Base-by-base conservation (phyloP, 2,113 vertebrate species). In the Brachyhypopomus gauderio region DNA sequence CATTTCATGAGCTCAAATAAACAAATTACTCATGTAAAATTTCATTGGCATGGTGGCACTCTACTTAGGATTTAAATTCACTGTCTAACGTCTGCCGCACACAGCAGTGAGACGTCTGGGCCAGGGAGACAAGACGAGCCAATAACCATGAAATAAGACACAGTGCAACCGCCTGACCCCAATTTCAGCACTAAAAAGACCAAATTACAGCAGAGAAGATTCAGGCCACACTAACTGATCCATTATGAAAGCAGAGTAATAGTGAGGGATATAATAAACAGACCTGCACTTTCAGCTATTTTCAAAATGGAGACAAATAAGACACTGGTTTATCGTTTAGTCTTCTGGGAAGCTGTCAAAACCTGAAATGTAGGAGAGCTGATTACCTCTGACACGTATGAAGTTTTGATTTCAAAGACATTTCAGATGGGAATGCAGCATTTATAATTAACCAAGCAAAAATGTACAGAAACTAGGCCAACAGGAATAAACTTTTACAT, bases 71-170 rank as follows among this genome's bases (percentile, higher is more conserved):
- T 69, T 79, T 70, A 63, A 83, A 83, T 62, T 23, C 41, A 8
- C 23, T 52, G 62, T 58, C 48, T 25, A 41, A 52, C 16, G 34
- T 60, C 52, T 0, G 14, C 59, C 52, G 36, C 41, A 4, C 19
- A 0, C 77, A 27, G 45, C 27, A 69, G 19, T 0, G 36, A 60
- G 62, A 17, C 71, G 20, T 80, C 72, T 8, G 67, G 27, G 72
- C 63, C 59, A 71, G 36, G 25, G 30, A 41, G 20, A 79, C 34
- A 74, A 25, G 52, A 59, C 85, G n/a, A 83, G 67, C 72, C 75
- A 85, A 86, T 7, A 75, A 66, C 60, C 84, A 75, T 34, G 36
- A 80, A 86, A 83, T 70, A 81, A 72, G 62, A 77, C 71, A 79
- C 63, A 34, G 59, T 64, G 63, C 38, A 80, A 71, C 78, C 56